Percentiles rank a stretch among this genome's conserved stretches.
phyloP scores from a whole-genome alignment of 2,888 invertebrate species.

The Doris montereyensis region DNA sequence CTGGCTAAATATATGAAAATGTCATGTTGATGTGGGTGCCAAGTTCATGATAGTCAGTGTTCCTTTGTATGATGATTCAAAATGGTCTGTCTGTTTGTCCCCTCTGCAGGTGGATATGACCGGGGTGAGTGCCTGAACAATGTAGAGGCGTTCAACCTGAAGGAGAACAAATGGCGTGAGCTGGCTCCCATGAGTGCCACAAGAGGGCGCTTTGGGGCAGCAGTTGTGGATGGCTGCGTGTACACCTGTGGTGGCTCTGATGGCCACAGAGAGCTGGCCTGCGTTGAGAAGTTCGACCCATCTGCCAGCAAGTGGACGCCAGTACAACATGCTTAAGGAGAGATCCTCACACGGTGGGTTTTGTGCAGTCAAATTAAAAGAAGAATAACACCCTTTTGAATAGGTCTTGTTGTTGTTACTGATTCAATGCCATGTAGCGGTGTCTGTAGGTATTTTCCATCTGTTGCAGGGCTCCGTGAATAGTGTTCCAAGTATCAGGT shows the following conservation, averaged over 20 bases:
- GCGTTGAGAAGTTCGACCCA: slow-evolving; percentile 79
- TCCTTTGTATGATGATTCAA: too few species aligned
- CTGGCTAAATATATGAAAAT: too few species aligned
- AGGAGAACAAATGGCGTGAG: slow-evolving; percentile 80
- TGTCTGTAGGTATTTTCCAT: too few species aligned
- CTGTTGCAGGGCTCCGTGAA: too few species aligned
- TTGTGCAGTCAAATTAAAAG: too few species aligned
- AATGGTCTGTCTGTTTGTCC: too few species aligned
- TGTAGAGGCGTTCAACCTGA: slow-evolving; percentile 83
- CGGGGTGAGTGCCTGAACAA: slow-evolving; percentile 75
- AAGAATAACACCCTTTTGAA: too few species aligned
- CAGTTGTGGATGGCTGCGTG: slow-evolving; percentile 80
- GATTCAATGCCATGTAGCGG: too few species aligned
- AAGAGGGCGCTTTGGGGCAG: slow-evolving; percentile 85
- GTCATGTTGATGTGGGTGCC: too few species aligned
- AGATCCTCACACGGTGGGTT: slow-evolving; percentile 79
- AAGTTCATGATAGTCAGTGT: too few species aligned
- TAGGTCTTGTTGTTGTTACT: too few species aligned
- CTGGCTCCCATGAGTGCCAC: slow-evolving; percentile 83
- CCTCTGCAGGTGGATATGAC: slow-evolving; percentile 46
- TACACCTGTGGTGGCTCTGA: slow-evolving; percentile 86
- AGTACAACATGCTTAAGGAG: slow-evolving; percentile 78
- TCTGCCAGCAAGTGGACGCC: slow-evolving; percentile 74
- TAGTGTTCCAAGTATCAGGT: too few species aligned
- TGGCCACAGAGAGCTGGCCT: slow-evolving; percentile 85